Percentiles rank a stretch among this genome's conserved stretches.
Evolutionary conservation across 2,113 vertebrate species (phyloP).

Genomic region (Caracal caracal): DNA sequence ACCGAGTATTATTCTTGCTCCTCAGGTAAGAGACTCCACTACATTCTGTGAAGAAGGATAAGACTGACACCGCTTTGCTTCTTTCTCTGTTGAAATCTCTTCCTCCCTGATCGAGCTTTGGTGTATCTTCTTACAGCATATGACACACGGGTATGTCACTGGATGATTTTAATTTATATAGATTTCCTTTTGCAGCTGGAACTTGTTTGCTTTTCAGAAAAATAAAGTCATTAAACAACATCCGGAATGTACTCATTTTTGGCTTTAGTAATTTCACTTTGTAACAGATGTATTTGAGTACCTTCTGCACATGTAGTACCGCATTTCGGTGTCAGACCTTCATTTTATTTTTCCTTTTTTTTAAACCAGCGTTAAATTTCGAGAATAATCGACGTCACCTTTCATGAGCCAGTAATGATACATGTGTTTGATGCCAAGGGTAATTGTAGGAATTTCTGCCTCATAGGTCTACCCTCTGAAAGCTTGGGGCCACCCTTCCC

Average conservation of each 20-base stretch:
- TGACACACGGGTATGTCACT: conserved; percentile 53
- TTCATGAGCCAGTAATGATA: neutral
- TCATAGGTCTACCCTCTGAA: neutral
- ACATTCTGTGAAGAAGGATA: neutral
- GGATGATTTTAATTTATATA: too few relatives aligned
- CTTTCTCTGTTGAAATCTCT: conserved; percentile 44
- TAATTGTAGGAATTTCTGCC: rapidly evolving
- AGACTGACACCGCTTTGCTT: neutral
- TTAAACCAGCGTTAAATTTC: neutral
- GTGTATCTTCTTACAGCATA: conserved; percentile 18
- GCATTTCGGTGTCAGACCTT: neutral
- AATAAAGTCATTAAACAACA: neutral
- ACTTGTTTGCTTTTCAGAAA: neutral
- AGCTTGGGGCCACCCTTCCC: too few relatives aligned
- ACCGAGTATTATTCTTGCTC: neutral
- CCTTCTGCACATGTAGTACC: rapidly evolving
- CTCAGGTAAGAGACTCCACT: conserved; percentile 29
- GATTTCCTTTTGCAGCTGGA: neutral
- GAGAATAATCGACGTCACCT: neutral
- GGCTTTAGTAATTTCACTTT: neutral
- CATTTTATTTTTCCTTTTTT: neutral
- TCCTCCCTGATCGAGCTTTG: neutral
- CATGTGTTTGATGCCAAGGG: neutral
- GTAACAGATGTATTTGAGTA: neutral
- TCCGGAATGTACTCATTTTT: neutral